Percentiles rank a stretch among this genome's conserved stretches.
These are phyloP conservation scores for Furcifer pardalis DNA, from an alignment of 2,797 vertebrate genomes.

Conservation along the genomic window DNA sequence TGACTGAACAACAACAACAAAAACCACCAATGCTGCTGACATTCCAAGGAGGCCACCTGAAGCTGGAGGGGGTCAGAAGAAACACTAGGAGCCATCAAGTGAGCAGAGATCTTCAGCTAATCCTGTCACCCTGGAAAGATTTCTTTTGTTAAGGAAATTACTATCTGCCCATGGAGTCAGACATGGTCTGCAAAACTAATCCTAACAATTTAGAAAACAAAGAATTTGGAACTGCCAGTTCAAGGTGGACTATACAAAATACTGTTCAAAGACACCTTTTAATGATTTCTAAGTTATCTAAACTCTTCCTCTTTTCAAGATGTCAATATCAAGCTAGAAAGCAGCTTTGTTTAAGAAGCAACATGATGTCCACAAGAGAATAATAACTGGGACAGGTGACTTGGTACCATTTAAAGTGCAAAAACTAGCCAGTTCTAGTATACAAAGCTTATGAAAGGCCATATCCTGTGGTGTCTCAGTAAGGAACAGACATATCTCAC, in stretches of 20 bases:
- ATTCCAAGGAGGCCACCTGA: no score
- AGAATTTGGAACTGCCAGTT: neutral
- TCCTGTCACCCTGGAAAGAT: no score
- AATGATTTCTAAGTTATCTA: neutral
- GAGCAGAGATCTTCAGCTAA: no score
- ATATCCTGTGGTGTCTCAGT: neutral
- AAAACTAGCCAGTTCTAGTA: constrained; percentile 12
- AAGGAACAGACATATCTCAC: constrained; percentile 18
- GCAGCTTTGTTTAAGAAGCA: neutral
- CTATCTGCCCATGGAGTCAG: no score
- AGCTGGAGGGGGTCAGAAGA: no score
- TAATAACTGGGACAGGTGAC: constrained; percentile 2
- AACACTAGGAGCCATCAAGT: no score
- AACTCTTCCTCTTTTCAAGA: neutral
- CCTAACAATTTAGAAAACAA: neutral
- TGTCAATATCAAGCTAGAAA: neutral
- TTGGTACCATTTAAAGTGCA: constrained; percentile 5
- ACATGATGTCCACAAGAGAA: neutral
- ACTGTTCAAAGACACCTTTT: neutral
- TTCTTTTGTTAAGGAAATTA: no score
- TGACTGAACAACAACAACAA: no score
- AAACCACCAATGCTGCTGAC: no score
- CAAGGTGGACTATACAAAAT: neutral
- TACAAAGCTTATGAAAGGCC: neutral
- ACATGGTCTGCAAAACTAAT: neutral